These are phyloP conservation scores for Syrphus vitripennis DNA, from an alignment of 2,888 invertebrate genomes.

Conservation along the genomic window DNA sequence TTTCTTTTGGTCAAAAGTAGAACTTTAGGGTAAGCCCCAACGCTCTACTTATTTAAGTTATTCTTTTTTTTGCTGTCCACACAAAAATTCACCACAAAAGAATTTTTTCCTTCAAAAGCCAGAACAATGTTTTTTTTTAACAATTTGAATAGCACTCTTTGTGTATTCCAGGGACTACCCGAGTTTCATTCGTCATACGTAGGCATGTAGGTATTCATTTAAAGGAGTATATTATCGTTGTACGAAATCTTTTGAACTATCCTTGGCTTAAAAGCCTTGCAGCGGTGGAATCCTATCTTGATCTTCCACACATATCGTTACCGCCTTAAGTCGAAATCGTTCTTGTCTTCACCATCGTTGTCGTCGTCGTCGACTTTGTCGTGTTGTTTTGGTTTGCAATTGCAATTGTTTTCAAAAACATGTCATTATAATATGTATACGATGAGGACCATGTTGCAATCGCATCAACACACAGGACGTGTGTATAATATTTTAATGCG, in stretches of 20 bases:
- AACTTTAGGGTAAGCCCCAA: background rate
- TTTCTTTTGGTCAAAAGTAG: background rate
- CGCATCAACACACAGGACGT: background rate
- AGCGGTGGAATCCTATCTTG: conserved; percentile 12
- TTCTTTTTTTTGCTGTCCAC: background rate
- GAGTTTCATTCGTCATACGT: background rate
- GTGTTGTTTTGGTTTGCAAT: conserved; percentile 12
- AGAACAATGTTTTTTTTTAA: background rate
- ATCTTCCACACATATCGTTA: conserved; percentile 17
- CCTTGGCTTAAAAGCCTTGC: background rate
- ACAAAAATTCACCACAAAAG: background rate
- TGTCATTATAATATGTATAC: conserved; percentile 33
- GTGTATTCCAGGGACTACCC: background rate
- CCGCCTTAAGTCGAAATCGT: background rate
- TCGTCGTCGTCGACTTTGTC: background rate
- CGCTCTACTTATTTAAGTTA: background rate
- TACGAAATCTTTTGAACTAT: background rate
- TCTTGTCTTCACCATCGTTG: background rate
- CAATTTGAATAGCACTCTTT: background rate
- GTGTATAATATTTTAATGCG: background rate
- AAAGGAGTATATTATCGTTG: background rate
- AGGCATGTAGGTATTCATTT: background rate
- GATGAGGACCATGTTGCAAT: conserved; percentile 3
- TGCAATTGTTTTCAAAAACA: conserved; percentile 34
- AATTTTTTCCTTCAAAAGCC: background rate